Evolutionary conservation across 2,113 vertebrate species (phyloP), one percentile per base, ranked within the genome.

Genomic region (Dicaeum eximium): DNA sequence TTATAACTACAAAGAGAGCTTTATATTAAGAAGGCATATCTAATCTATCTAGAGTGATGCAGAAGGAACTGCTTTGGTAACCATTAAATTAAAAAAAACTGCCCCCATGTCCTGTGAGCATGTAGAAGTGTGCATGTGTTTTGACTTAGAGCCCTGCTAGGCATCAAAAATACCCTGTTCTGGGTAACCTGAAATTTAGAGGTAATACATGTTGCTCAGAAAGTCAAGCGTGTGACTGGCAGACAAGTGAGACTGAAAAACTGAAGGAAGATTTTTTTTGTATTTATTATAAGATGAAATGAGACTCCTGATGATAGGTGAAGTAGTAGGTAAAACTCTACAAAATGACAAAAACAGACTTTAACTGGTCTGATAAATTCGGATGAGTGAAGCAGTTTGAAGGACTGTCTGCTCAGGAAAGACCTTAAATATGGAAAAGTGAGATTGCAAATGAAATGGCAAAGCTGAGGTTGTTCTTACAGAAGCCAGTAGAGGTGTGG

Each of bases 241-340:
- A 35, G 0, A 6, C 73, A 31, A 54, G 15, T 44, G 42, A 65
- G 48, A 37, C 44, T 64, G 53, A 27, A 79, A 91, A 81, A 27
- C 24, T 33, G 15, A 80, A 67, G 38, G 5, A 65, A 56, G 20
- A 7, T 20, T n/a, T 57, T 22, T 66, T 31, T 44, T 0, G 0
- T 40, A 19, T 18, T 28, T 84, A 20, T 5, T n/a, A 1, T 7
- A 61, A 57, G n/a, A 15, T 61, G 12, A 54, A 71, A 51, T 38
- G 12, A 70, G 20, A 40, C 3, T 60, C 5, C 18, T 64, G 30
- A 1, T 74, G 30, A 1, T 62, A 27, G 51, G n/a, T 53, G 28
- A 72, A 90, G 30, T 37, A 18, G 12, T 9, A 60, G 65, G 6
- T 69, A 72, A 80, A 60, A n/a, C 15, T 47, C 10, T 15, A 28